Evolutionary conservation across 2,797 vertebrate genomes (phyloP).

Genomic region (Falco concolor): DNA sequence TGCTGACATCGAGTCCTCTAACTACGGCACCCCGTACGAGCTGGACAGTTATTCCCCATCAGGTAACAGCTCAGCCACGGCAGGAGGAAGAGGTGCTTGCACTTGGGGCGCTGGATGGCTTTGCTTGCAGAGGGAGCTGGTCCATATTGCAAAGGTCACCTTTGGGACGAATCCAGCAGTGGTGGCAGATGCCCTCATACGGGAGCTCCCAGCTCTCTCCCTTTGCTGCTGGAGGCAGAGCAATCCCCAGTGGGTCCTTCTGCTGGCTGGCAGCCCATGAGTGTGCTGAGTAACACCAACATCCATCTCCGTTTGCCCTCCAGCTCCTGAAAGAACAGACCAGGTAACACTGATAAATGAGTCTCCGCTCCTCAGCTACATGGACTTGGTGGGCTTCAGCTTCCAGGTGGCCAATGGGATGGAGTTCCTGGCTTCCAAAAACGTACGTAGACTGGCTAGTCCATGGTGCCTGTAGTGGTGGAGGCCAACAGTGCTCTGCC

Average conservation of each 20-base stretch:
- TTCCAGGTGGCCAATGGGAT: slow-evolving; percentile 98
- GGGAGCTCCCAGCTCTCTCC: not conserved
- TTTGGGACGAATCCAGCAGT: not conserved
- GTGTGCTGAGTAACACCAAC: not conserved
- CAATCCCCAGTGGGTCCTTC: not conserved
- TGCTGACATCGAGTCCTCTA: slow-evolving; percentile 89
- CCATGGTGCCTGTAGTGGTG: not conserved
- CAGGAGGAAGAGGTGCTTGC: not conserved
- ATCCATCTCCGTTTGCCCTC: not conserved
- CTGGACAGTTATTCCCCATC: slow-evolving; percentile 83
- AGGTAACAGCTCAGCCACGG: slow-evolving; percentile 42
- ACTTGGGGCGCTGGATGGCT: not conserved
- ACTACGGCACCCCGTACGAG: slow-evolving; percentile 88
- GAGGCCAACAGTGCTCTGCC: not conserved
- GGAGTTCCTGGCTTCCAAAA: slow-evolving; percentile 98
- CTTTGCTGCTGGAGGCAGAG: not conserved
- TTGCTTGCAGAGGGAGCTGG: not conserved
- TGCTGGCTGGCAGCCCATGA: accelerated
- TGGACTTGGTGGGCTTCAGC: slow-evolving; percentile 93
- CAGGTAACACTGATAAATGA: slow-evolving; percentile 82
- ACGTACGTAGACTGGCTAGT: slow-evolving; percentile 73
- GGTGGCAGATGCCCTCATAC: not conserved
- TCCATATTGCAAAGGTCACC: not conserved
- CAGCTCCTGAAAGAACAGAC: slow-evolving; percentile 82
- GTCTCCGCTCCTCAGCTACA: slow-evolving; percentile 86